Evolutionary conservation across 2,797 vertebrate species (phyloP).

Genomic region (Micropoecilia bifurca): DNA sequence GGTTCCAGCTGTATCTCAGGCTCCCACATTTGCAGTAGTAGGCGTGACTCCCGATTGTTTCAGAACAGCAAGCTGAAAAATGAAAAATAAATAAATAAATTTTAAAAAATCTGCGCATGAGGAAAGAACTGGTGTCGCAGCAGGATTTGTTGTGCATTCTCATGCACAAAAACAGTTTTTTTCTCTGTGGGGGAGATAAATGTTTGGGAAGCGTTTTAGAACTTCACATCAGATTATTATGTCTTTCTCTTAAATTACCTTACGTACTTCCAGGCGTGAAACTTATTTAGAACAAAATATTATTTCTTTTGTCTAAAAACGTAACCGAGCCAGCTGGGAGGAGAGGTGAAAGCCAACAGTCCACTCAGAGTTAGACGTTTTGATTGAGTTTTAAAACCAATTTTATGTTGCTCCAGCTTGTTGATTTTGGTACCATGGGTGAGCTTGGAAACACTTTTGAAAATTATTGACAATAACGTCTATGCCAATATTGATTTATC

Average conservation of each 20-base stretch:
- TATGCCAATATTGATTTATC: not conserved
- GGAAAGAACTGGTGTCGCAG: slow-evolving; percentile 42
- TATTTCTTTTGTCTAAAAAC: not conserved
- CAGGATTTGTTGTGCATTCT: slow-evolving; percentile 23
- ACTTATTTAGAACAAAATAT: not conserved
- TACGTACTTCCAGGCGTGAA: not conserved
- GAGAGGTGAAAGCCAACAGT: not conserved
- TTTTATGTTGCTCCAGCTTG: not conserved
- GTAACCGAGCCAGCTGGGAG: not conserved
- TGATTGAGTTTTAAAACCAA: not conserved
- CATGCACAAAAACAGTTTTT: slow-evolving; percentile 10
- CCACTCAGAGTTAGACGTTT: not conserved
- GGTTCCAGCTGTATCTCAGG: slow-evolving; percentile 21
- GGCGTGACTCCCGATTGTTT: slow-evolving; percentile 28
- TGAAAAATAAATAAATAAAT: not conserved
- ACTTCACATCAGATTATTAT: slow-evolving; percentile 13
- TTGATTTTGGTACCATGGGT: not conserved
- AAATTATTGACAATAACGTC: not conserved
- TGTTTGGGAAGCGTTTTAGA: slow-evolving; percentile 32
- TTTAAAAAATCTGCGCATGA: slow-evolving; percentile 35
- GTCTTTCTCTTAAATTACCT: not conserved
- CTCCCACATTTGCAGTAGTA: slow-evolving; percentile 17
- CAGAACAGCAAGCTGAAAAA: slow-evolving; percentile 34
- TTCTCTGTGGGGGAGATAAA: slow-evolving; percentile 32
- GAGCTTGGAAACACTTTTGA: not conserved